Evolutionary conservation across 2,888 invertebrate species (phyloP).

Genomic region (Nomada flava): DNA sequence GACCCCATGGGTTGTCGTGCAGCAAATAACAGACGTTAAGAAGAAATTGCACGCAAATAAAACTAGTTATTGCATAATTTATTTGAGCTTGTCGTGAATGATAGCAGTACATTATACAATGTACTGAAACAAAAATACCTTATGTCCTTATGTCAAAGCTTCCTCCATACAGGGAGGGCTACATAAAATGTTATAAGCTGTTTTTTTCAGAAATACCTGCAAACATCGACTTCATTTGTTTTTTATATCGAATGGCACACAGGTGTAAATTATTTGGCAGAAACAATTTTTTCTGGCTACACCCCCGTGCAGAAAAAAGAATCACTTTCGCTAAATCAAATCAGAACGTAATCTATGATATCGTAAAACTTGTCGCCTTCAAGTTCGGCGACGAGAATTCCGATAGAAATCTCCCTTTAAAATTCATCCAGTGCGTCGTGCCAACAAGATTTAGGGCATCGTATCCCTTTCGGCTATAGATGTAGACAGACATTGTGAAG

Average conservation of each 20-base stretch:
- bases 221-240: too few species aligned
- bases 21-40: background rate
- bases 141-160: background rate
- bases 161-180: too few species aligned
- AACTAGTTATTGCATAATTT: background rate
- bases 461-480: conserved; percentile 42
- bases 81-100: background rate
- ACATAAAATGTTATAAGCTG: too few species aligned
- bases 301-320: too few species aligned
- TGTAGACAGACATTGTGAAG: conserved; percentile 36
- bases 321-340: background rate
- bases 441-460: conserved; percentile 30
- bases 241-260: too few species aligned
- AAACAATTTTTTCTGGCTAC: too few species aligned
- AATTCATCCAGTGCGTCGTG: conserved; percentile 32
- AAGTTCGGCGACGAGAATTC: background rate
- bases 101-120: background rate
- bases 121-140: background rate
- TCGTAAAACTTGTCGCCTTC: background rate
- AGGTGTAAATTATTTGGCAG: too few species aligned
- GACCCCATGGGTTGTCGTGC: background rate
- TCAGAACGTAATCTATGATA: conserved; percentile 2
- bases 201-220: too few species aligned
- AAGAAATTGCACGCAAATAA: background rate
- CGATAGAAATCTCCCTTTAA: conserved; percentile 11